Evolutionary conservation across 2,888 invertebrate genomes (phyloP).

Genomic region (Lissonota sp.): DNA sequence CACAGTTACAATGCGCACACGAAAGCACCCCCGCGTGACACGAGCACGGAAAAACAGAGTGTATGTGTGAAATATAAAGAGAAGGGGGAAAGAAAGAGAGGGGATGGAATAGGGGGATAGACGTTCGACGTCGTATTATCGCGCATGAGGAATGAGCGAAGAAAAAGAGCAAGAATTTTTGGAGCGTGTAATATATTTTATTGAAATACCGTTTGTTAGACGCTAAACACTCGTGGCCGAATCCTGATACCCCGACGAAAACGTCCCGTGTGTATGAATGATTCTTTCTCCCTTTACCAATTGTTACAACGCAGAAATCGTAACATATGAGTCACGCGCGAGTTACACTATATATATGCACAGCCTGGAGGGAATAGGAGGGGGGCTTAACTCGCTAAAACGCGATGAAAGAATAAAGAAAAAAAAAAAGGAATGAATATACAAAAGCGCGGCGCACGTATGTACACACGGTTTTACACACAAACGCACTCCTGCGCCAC

Average conservation of each 20-base stretch:
- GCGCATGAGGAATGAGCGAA: background rate
- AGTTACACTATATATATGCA: conserved; percentile 52
- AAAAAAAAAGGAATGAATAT: conserved; percentile 51
- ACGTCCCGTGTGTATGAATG: background rate
- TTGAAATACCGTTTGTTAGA: conserved; percentile 24
- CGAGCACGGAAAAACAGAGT: conserved; percentile 55
- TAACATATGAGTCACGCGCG: conserved; percentile 58
- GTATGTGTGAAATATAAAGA: conserved; percentile 43
- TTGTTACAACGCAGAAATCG: conserved; percentile 42
- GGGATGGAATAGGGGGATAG: conserved; percentile 14
- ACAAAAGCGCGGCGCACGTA: conserved; percentile 39
- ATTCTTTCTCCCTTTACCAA: background rate
- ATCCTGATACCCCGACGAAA: background rate
- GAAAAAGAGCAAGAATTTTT: conserved; percentile 21
- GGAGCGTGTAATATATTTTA: background rate
- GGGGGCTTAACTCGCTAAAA: conserved; percentile 52
- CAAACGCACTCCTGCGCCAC: conserved; percentile 73
- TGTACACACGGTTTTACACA: conserved; percentile 58
- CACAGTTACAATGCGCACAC: conserved; percentile 41
- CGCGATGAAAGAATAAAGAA: conserved; percentile 37
- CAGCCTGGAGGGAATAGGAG: background rate
- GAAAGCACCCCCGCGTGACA: conserved; percentile 61
- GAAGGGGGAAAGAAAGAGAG: conserved; percentile 4
- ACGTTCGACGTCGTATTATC: background rate
- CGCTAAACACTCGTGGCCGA: conserved; percentile 36